Evolutionary conservation across 35 echinoderm and acorn worm species (phyloP).

Genomic region (Heliocidaris erythrogramma): DNA sequence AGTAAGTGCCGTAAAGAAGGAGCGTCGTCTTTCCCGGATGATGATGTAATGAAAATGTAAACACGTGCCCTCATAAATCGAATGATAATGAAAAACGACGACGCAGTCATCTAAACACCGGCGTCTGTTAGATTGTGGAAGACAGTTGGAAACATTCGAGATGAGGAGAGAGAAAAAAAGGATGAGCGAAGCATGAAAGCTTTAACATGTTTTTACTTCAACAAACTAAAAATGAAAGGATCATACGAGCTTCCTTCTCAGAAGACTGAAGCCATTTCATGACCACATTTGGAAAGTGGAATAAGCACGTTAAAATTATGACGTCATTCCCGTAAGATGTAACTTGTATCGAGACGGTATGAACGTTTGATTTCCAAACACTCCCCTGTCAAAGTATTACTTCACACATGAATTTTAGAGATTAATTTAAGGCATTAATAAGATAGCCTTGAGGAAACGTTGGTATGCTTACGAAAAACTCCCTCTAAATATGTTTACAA

Average conservation of each 20-base stretch:
- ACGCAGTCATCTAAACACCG: slow-evolving; percentile 46
- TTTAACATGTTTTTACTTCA: not conserved
- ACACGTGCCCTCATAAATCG: slow-evolving; percentile 48
- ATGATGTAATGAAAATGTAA: slow-evolving; percentile 47
- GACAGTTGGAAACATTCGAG: not conserved
- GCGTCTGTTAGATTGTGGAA: slow-evolving; percentile 41
- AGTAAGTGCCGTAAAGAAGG: not conserved
- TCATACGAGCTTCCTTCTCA: not conserved
- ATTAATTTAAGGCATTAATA: too few species aligned
- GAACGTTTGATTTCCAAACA: not conserved
- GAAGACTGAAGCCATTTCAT: too few species aligned
- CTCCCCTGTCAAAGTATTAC: not conserved
- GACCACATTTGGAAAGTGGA: too few species aligned
- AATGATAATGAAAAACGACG: slow-evolving; percentile 51
- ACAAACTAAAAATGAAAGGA: not conserved
- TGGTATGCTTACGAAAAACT: too few species aligned
- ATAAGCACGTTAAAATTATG: too few species aligned
- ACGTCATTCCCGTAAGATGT: too few species aligned
- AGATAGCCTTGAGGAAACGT: too few species aligned
- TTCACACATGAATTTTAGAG: too few species aligned
- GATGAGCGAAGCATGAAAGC: not conserved
- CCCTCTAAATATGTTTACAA: too few species aligned
- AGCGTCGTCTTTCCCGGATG: not conserved
- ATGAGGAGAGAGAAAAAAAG: not conserved
- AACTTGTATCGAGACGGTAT: not conserved